Evolutionary conservation across 2,888 invertebrate genomes (phyloP).

Genomic region (Eremobia ochroleuca): DNA sequence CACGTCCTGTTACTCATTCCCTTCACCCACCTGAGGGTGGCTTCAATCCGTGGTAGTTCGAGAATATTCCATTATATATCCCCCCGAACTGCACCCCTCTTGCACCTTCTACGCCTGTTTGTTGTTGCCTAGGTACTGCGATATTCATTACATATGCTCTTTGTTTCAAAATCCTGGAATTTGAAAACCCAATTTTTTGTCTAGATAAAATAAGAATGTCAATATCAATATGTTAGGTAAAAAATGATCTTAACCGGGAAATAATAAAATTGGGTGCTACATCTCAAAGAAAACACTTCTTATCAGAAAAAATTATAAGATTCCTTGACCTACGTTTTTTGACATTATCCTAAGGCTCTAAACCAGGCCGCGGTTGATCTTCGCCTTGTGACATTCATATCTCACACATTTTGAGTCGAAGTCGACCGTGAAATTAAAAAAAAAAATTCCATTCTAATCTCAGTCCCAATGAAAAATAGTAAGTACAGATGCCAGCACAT

Average conservation of each 20-base stretch:
- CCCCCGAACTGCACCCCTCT: neutral
- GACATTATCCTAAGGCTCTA: neutral
- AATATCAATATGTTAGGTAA: neutral
- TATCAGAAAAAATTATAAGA: neutral
- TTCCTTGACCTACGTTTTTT: neutral
- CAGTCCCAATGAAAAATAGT: neutral
- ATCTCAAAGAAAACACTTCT: neutral
- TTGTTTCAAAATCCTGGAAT: neutral
- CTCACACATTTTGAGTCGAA: neutral
- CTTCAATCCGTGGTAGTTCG: slow-evolving; percentile 1
- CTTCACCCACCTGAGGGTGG: neutral
- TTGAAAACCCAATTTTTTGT: neutral
- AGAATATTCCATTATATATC: neutral
- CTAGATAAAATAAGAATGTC: neutral
- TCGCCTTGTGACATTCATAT: neutral
- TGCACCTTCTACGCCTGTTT: neutral
- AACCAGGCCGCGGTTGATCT: neutral
- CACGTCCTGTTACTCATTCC: slow-evolving; percentile 8
- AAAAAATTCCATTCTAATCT: neutral
- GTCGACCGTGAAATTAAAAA: neutral
- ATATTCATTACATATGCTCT: neutral
- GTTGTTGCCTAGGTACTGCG: neutral
- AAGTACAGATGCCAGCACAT: too few species aligned
- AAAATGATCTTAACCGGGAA: neutral
- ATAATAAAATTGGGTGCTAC: neutral